Evolutionary conservation across 2,113 vertebrate species (phyloP).

Genomic region (Octodon degus): DNA sequence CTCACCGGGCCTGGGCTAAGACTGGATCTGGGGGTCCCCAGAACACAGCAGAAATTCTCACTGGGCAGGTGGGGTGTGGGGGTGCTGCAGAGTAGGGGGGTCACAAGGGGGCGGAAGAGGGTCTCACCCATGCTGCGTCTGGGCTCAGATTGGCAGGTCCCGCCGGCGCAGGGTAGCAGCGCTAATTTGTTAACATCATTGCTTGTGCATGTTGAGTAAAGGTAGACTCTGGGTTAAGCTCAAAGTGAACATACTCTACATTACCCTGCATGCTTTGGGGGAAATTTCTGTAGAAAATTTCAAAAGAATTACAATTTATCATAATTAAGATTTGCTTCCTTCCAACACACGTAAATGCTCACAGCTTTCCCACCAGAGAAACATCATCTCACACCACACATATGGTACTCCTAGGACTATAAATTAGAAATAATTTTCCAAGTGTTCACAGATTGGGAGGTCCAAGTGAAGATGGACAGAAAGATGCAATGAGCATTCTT

Average conservation of each 20-base stretch:
- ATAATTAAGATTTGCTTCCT: not conserved
- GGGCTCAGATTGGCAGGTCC: too few relatives aligned
- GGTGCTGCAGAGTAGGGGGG: too few relatives aligned
- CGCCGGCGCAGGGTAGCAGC: too few relatives aligned
- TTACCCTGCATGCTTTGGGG: not conserved
- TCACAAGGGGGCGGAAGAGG: too few relatives aligned
- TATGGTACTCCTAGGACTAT: not conserved
- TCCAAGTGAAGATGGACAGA: not conserved
- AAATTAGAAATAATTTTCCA: not conserved
- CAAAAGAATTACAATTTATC: not conserved
- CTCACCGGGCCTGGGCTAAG: too few relatives aligned
- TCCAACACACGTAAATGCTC: not conserved
- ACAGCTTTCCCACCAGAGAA: not conserved
- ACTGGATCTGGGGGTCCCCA: too few relatives aligned
- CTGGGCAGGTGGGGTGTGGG: too few relatives aligned
- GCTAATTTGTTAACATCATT: too few relatives aligned
- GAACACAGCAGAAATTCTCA: too few relatives aligned
- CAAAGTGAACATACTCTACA: not conserved
- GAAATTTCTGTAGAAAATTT: not conserved
- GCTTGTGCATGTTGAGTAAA: not conserved
- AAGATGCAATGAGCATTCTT: not conserved
- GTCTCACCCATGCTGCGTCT: too few relatives aligned
- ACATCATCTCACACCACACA: not conserved
- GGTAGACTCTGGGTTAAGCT: accelerated
- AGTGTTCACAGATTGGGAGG: not conserved